Percentiles rank a stretch among this genome's conserved stretches.
Evolutionary conservation across 1,140 invertebrate species (phyloP).

Genomic region (Nomia melanderi): DNA sequence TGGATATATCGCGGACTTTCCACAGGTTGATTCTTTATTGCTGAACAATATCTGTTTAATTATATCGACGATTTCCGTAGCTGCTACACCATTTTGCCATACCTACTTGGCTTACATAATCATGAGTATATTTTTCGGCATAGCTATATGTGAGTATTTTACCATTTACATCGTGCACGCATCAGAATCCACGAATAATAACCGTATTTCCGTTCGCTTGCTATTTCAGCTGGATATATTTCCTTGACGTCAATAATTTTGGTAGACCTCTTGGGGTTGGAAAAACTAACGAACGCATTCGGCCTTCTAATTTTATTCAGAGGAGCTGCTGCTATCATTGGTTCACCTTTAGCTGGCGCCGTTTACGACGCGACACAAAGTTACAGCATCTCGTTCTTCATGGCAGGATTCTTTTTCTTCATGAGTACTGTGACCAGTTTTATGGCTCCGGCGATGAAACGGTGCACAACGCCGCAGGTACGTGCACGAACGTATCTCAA

Average conservation of each 20-base stretch:
- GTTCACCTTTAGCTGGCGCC: constrained; percentile 90
- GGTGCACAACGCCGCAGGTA: constrained; percentile 81
- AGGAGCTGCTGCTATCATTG: constrained; percentile 94
- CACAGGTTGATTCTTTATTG: constrained; percentile 93
- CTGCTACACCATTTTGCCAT: constrained; percentile 91
- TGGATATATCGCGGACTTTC: constrained; percentile 92
- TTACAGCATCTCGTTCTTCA: constrained; percentile 94
- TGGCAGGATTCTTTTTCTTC: constrained; percentile 94
- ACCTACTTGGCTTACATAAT: constrained; percentile 89
- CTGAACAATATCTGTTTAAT: constrained; percentile 97
- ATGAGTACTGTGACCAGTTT: constrained; percentile 92
- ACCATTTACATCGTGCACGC: neutral
- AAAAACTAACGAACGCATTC: constrained; percentile 98
- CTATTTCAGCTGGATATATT: constrained; percentile 94
- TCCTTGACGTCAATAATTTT: constrained; percentile 98
- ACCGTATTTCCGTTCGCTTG: constrained; percentile 40
- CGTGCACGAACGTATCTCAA: neutral
- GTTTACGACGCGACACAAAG: constrained; percentile 93
- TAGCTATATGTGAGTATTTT: constrained; percentile 94
- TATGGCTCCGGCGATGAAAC: constrained; percentile 89
- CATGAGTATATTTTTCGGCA: constrained; percentile 95
- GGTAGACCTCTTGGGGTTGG: constrained; percentile 96
- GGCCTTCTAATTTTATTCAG: constrained; percentile 96
- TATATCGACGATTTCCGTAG: constrained; percentile 92
- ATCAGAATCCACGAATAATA: neutral